Conservation (phyloP, 2,888 invertebrate genomes). For the Axea sp. region DNA sequence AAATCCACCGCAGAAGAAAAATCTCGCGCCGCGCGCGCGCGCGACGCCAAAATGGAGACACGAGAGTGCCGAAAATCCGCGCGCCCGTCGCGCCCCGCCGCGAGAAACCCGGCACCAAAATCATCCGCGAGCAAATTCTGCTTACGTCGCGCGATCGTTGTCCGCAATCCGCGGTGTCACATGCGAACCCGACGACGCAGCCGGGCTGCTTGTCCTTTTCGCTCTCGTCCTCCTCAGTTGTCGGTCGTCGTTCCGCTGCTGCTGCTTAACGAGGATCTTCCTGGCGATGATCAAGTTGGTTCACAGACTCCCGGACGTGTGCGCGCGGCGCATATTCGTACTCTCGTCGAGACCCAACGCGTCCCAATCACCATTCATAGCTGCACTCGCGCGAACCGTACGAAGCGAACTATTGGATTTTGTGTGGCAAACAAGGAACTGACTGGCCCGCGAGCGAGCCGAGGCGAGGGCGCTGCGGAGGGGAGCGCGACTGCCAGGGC, state of each 20-base stretch:
- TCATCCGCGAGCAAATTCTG: not conserved
- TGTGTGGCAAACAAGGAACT: conserved; percentile 80
- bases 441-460: conserved; percentile 77
- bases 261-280: not conserved
- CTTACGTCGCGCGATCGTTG: conserved; percentile 40
- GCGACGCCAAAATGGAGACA: conserved; percentile 48
- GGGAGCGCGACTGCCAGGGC: conserved; percentile 48
- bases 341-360: conserved; percentile 43
- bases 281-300: too few relatives aligned
- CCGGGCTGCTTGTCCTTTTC: conserved; percentile 20
- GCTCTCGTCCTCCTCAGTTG: not conserved
- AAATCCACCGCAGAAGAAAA: conserved; percentile 42
- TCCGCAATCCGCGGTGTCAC: conserved; percentile 37
- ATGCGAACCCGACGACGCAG: conserved; percentile 40
- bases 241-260: not conserved
- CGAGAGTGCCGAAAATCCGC: not conserved
- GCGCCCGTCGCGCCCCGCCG: conserved; percentile 2
- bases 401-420: conserved; percentile 79
- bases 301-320: conserved; percentile 23
- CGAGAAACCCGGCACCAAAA: not conserved
- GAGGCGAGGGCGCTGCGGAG: conserved; percentile 70
- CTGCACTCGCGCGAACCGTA: conserved; percentile 74
- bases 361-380: conserved; percentile 66
- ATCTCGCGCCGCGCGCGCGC: conserved; percentile 41
- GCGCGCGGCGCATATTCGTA: conserved; percentile 47